Base-by-base conservation (phyloP, 2,797 vertebrate genomes). In the Gastrophryne carolinensis region DNA sequence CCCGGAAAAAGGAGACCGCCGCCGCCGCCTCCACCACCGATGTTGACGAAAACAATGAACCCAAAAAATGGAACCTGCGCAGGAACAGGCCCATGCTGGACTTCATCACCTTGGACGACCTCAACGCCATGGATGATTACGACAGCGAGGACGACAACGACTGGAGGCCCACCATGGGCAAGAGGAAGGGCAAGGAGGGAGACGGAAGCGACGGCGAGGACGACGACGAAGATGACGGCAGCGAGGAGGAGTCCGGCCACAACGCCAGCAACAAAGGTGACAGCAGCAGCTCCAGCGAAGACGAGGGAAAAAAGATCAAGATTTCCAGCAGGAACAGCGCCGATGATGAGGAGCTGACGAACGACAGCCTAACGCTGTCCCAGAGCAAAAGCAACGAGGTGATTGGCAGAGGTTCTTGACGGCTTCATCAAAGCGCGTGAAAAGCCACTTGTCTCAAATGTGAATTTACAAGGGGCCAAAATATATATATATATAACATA, bases 121-220 rank as follows among this genome's bases (percentile, higher is more conserved):
- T 99, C 63, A 97, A 98, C 49, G 96, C 96, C 72, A 98, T 99
- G 92, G 98, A 98, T 74, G 97, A 99, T 84, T 99, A 99, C 4
- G 98, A 99, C 63, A 99, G 97, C 1, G 98, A 99, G 80, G 98
- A 99, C 32, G 98, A 99, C 80, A 99, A 98, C 15, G 98, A 99
- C 82, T 99, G 98, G 98, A 89, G 96, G 21, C 98, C 98, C 2
- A 87, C 94, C 1, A 90, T 90, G 2, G 96, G 86, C 11, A 97
- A 94, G 84, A 96, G 86, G 79, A 98, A 94, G 79, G 87, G 91
- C 37, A 95, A 94, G 81, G 81, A 89, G 0, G 94, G 92, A 69
- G 96, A 95, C 67, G 95, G 91, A 27, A 94, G 91, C 5, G 86
- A 90, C 2, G 94, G 91, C 17, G 94, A 93, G 79, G 94, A 90